Base-by-base conservation (phyloP, 30 jellyfish, hydroid and myxozoan species). In the Mastigias papua region DNA sequence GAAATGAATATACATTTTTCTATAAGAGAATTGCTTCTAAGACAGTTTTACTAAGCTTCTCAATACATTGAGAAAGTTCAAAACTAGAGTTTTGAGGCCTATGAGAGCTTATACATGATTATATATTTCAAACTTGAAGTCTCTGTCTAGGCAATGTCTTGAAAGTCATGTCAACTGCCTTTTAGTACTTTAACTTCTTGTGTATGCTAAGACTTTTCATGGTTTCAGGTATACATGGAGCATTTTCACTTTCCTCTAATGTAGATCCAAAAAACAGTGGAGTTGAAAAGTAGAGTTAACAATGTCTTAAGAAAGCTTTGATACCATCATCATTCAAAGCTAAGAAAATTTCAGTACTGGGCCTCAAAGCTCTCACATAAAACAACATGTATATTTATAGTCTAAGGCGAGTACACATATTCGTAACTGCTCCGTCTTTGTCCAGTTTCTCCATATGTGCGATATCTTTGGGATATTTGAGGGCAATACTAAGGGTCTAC, bases 361-460 rank as follows among this genome's bases (percentile, higher is more conserved):
- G 54, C 6, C 54, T 37, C 11, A 37, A 37, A 37, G 54, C 54
- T 6, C 11, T 37, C 54, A 3, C 11, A 37, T 37, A 37, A 37
- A 3, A 37, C 6, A 37, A 37, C 54, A 11, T 37, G 54, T 11
- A 37, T 37, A 37, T 37, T 37, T 37, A 37, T 37, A 37, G 6
- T 69, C 15, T 20, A 20, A 23, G 15, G 11, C 50, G 35, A 16
- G 80, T 42, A 1, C 30, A 64, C 34, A 9, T 69, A 19, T 70
- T 70, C 60, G 37, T 34, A 22, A 50, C 46, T 20, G 81, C 68
- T 48, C 51, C 93, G 17, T 15, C 75, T 33, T 85, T 70, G 70
- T 46, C 60, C 20, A 89, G 89, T 69, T 71, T 85, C 63, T 85
- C 89, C 46, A 32, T 66, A 31, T 81, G 48, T 48, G 94, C 89